phyloP scores from a whole-genome alignment of 1,140 invertebrate genomes.

The Drosophila serrata region DNA sequence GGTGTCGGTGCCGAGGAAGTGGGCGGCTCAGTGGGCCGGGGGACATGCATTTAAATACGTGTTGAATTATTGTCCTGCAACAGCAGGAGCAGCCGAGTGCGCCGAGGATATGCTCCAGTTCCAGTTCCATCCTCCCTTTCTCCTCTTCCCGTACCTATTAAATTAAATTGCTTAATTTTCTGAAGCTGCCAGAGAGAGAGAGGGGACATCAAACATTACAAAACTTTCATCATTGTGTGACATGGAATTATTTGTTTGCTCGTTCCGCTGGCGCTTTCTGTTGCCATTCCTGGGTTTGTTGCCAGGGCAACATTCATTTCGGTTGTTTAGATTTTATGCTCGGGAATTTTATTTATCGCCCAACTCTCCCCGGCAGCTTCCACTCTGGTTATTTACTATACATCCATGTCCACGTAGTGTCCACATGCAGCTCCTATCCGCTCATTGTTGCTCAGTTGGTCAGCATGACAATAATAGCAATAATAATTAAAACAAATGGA shows the following conservation, averaged over 20 bases:
- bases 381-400: slow-evolving; percentile 30
- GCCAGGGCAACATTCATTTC: slow-evolving; percentile 74
- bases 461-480: slow-evolving; percentile 61
- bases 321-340: slow-evolving; percentile 80
- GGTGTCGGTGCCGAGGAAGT: slow-evolving; percentile 23
- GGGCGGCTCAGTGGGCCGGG: slow-evolving; percentile 10
- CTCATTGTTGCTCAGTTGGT: slow-evolving; percentile 41
- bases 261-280: slow-evolving; percentile 24
- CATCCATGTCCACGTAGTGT: slow-evolving; percentile 26
- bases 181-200: slow-evolving; percentile 47
- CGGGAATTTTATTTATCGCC: slow-evolving; percentile 70
- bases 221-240: slow-evolving; percentile 83
- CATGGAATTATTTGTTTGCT: slow-evolving; percentile 79
- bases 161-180: slow-evolving; percentile 83
- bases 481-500: slow-evolving; percentile 72
- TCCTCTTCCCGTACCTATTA: slow-evolving; percentile 61
- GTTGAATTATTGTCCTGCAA: slow-evolving; percentile 78
- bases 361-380: slow-evolving; percentile 45
- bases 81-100: slow-evolving; percentile 56
- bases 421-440: slow-evolving; percentile 5
- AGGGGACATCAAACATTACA: slow-evolving; percentile 72
- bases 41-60: slow-evolving; percentile 79
- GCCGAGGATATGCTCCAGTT: slow-evolving; percentile 62
- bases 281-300: slow-evolving; percentile 33
- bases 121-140: slow-evolving; percentile 14